These are phyloP conservation scores for Hybos culiciformis DNA, from an alignment of 2,888 invertebrate genomes.

Conservation along the genomic window DNA sequence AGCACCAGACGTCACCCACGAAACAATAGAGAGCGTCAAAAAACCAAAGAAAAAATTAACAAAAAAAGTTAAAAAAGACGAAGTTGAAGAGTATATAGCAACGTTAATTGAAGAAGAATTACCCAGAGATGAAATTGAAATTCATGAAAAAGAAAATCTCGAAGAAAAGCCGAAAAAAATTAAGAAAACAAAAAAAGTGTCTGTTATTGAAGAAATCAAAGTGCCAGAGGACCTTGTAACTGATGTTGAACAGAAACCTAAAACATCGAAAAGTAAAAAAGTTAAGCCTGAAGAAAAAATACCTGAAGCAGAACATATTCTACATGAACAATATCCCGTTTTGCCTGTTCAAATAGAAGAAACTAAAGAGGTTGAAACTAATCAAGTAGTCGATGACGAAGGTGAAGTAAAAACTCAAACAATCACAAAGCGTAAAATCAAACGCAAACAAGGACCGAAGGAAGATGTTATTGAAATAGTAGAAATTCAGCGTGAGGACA, in stretches of 20 bases:
- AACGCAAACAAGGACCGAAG: constrained; percentile 33
- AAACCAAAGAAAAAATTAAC: constrained; percentile 27
- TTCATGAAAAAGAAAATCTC: constrained; percentile 21
- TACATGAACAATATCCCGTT: constrained; percentile 19
- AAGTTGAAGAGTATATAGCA: constrained; percentile 26
- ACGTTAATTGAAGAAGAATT: constrained; percentile 26
- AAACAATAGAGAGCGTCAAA: constrained; percentile 33
- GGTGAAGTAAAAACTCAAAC: constrained; percentile 26
- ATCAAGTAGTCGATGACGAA: constrained; percentile 24
- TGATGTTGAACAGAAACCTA: constrained; percentile 12
- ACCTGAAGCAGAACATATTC: constrained; percentile 13
- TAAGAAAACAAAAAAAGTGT: constrained; percentile 16
- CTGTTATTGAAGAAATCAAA: too few relatives aligned
- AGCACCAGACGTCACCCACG: constrained; percentile 28
- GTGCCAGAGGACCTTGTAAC: constrained; percentile 11
- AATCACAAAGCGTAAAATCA: constrained; percentile 26
- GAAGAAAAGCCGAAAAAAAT: constrained; percentile 24
- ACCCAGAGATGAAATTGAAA: constrained; percentile 20
- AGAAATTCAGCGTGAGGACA: constrained; percentile 32
- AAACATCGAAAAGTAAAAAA: constrained; percentile 9
- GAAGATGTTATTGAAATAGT: constrained; percentile 34
- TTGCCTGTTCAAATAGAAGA: constrained; percentile 29
- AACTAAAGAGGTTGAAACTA: constrained; percentile 27
- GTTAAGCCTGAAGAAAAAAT: constrained; percentile 6
- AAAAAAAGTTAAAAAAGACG: constrained; percentile 26